Evolutionary conservation across 2,113 vertebrate genomes (phyloP).

Genomic region (Tinamus guttatus): DNA sequence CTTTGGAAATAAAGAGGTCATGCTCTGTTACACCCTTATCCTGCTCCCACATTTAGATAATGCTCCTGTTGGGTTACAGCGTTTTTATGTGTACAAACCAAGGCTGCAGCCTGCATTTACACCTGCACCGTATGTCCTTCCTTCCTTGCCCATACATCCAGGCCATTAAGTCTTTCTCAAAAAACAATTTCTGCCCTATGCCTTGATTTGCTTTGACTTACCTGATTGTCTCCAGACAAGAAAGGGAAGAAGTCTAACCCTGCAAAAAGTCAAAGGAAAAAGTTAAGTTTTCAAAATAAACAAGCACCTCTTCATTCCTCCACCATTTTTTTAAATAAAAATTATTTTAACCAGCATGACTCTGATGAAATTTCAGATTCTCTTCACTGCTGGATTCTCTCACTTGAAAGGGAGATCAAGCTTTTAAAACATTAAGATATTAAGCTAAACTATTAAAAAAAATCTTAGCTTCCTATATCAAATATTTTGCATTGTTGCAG

Average conservation of each 20-base stretch:
- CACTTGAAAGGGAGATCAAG: neutral
- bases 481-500: neutral
- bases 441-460: neutral
- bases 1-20: accelerated
- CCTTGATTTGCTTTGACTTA: slow-evolving; percentile 65
- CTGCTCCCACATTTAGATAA: neutral
- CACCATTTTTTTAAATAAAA: neutral
- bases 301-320: neutral
- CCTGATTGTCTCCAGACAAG: slow-evolving; percentile 98
- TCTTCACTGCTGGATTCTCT: neutral
- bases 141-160: neutral
- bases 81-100: neutral
- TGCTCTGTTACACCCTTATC: neutral
- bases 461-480: neutral
- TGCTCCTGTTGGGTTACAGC: neutral
- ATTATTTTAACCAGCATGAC: neutral
- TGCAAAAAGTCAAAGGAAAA: slow-evolving; percentile 71
- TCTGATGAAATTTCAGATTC: neutral
- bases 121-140: neutral
- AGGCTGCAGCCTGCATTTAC: neutral
- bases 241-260: slow-evolving; percentile 99
- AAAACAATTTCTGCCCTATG: neutral
- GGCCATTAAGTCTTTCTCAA: neutral
- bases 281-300: neutral
- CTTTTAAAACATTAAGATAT: neutral